Base-by-base conservation (phyloP, 1,140 invertebrate species). In the Polypedilum pembai region DNA sequence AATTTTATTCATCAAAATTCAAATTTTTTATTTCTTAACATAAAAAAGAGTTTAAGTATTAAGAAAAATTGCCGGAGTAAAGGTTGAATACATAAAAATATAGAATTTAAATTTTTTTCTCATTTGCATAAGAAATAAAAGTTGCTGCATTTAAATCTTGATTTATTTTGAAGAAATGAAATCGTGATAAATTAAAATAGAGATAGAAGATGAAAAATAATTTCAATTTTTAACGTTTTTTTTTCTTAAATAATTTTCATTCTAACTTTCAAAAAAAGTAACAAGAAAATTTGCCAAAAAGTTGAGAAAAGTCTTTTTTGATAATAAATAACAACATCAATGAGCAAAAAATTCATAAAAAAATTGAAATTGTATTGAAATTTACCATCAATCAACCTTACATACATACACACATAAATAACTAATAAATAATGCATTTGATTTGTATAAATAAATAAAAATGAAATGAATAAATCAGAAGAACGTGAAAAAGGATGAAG, bases 391-490 rank as follows among this genome's bases (percentile, higher is more conserved):
- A 33, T 33, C 24, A 33, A 33, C 24, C 24, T 33, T 33, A 33
- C 24, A 33, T 33, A 33, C 24, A 33, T 5, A 33, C 24, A 33
- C 24, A 56, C 45, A 56, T 56, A 45, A 45, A 56, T n/a, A 56
- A 56, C 12, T 56, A n/a, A 56, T 12, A 56, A 15, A 56, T 56
- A 12, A 56, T 56, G 45, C 12, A 69, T 69, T 69, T 69, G 17
- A 69, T 69, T 69, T 69, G 65, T 69, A 69, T 20, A 69, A 69
- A 20, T 20, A 69, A 69, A 20, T 21, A 69, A 69, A 56, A 56
- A 12, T 56, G n/a, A 56, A 56, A 56, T 4, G 12, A 56, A 56
- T 15, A 56, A 56, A 56, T 56, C 45, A 56, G 45, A 56, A n/a
- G 10, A 56, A 56, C 3, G n/a, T n/a, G 45, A 56, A 56, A 45